phyloP scores from a whole-genome alignment of 92 coral and sea anemone species.

The Paramuricea clavata region DNA sequence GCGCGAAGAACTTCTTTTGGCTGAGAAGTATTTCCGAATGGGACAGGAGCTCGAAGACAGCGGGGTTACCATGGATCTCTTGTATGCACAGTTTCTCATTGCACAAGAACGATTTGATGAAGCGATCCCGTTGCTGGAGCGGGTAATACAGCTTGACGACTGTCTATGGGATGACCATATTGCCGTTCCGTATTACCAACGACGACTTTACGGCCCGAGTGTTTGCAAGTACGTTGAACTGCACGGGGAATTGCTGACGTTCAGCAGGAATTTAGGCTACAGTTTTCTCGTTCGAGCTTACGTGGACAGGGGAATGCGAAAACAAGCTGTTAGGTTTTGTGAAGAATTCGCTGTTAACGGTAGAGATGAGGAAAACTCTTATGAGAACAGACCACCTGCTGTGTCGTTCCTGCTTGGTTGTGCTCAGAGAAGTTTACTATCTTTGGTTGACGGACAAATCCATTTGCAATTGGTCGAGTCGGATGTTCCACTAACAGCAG shows the following conservation, averaged over 20 bases:
- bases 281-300: neutral
- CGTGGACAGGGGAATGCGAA: conserved; percentile 4
- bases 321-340: conserved; percentile 23
- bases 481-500: conserved; percentile 1
- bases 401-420: neutral
- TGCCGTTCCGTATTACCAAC: neutral
- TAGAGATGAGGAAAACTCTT: neutral
- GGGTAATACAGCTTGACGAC: neutral
- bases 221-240: neutral
- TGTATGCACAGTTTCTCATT: conserved; percentile 13
- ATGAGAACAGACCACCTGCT: no score
- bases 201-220: neutral
- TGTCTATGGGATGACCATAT: neutral
- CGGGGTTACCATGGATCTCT: neutral
- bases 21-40: neutral
- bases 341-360: neutral
- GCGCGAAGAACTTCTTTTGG: neutral
- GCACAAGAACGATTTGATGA: neutral
- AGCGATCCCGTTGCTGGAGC: neutral
- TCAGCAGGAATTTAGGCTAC: conserved; percentile 4
- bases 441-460: neutral
- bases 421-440: neutral
- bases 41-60: neutral
- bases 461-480: neutral
- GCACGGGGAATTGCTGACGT: neutral